Base-by-base conservation (phyloP, 2,888 invertebrate species). In the Enoplolaimus lenunculus region DNA sequence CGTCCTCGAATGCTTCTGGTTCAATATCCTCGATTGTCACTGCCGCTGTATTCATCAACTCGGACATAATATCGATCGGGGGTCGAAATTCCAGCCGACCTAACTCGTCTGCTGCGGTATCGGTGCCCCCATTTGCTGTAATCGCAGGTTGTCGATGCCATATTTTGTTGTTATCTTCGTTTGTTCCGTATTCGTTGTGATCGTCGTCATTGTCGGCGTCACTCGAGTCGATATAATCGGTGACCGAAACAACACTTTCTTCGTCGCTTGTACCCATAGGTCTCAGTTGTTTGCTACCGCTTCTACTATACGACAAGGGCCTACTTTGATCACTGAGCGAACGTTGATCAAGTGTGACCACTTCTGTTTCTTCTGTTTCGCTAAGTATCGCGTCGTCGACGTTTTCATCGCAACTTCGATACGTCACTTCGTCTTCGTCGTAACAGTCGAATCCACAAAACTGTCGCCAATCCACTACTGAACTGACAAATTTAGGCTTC, bases 321-420 rank as follows among this genome's bases (percentile, higher is more conserved):
- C 64, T 7, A n/a, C n/a, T n/a, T n/a, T n/a, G n/a, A n/a, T n/a
- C n/a, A n/a, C n/a, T n/a, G 13, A 7, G 16, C 13, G 64, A 33
- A 13, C 30, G 64, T 33, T 62, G 7, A n/a, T 62, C 64, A 7
- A 62, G n/a, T n/a, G 64, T 62, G 13, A 62, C 64, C 28, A 62
- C 64, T 33, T 62, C 64, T 7, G n/a, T 62, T 62, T 62, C 64
- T 62, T 62, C 64, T 16, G 28, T 30, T 29, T 62, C 64, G 31
- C 64, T n/a, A n/a, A n/a, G n/a, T n/a, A n/a, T 62, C 57, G n/a
- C n/a, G 57, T 57, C 57, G n/a, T 57, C 57, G 26, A 30, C 64
- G 13, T 30, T 26, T 26, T 62, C 64, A n/a, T 33, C 64, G 64
- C 64, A 62, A n/a, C n/a, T n/a, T n/a, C n/a, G n/a, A n/a, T n/a